Evolutionary conservation across 1,140 invertebrate genomes (phyloP), one percentile per base, ranked within the genome.

Genomic region (Globodera ellingtonae): DNA sequence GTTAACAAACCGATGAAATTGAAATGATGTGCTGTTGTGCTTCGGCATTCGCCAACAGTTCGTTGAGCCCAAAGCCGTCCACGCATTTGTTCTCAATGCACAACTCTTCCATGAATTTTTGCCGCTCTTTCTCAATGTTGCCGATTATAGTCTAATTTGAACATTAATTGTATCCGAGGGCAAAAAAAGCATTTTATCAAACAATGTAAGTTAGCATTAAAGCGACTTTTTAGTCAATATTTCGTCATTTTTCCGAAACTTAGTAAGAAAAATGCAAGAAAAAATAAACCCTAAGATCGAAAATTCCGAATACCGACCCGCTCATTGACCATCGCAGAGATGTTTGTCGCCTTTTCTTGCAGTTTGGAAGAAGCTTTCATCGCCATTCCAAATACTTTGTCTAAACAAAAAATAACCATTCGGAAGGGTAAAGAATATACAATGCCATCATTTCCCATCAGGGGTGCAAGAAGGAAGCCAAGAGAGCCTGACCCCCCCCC

Each of bases 1-100:
- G 50, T 52, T 52, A 15, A 46, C 44, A 18, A 66, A 81, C 80
- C 52, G 52, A 50, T 18, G 87, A 89, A 13, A 89, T 76, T 6
- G 78, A 71, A 13, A 88, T 66, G 72, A 88, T 87, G 35, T 86
- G 86, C 69, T 84, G 81, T 44, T 84, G 80, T 15, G 84, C 84
- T 6, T 79, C 62, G 5, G 10, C 74, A 71, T 87, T 82, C 21
- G 86, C 84, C 6, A 84, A 82, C n/a, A 88, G 66, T 47, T 80
- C 86, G 47, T 66, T 59, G 82, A 85, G 87, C 47, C 84, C 83
- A 46, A 79, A 21, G 47, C 56, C 62, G 69, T 69, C 71, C 7
- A 79, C 71, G 10, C 67, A 71, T 35, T 80, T 73, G 44, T 67
- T 78, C 59, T 76, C 79, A 7, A 81, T 79, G 44, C 66, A 48